Percentiles rank a stretch among this genome's conserved stretches.
phyloP scores from a whole-genome alignment of 2,888 invertebrate species.

The Diadegma fenestrale region DNA sequence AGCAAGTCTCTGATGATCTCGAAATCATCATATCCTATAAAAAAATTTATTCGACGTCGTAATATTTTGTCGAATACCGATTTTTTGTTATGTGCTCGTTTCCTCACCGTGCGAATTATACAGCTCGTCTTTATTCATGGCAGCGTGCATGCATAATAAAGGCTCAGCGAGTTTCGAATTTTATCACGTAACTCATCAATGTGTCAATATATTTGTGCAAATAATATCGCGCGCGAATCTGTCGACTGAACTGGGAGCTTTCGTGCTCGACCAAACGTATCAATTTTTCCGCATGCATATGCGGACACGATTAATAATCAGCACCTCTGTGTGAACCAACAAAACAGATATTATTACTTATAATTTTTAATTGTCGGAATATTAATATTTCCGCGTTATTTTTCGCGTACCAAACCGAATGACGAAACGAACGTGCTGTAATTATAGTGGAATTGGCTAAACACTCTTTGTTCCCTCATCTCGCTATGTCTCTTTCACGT shows the following conservation, averaged over 20 bases:
- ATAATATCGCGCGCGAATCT: neutral
- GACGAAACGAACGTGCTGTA: neutral
- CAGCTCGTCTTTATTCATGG: neutral
- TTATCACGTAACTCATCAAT: conserved; percentile 7
- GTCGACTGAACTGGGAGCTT: neutral
- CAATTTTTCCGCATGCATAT: neutral
- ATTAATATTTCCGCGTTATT: conserved; percentile 3
- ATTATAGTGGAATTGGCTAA: neutral
- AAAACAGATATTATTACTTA: neutral
- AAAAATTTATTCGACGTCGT: neutral
- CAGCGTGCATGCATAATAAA: neutral
- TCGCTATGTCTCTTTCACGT: neutral
- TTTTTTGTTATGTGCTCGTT: neutral
- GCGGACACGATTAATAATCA: neutral
- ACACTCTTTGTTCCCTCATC: neutral
- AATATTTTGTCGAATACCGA: neutral
- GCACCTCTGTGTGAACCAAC: neutral
- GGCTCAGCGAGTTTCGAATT: neutral
- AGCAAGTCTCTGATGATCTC: neutral
- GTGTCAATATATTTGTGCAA: neutral
- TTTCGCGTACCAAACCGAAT: neutral
- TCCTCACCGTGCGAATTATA: neutral
- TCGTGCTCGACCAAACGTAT: neutral
- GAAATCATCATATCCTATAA: neutral
- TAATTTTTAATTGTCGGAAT: neutral